A percentile compares a stretch with the other conserved stretches of the same genome.
Conservation (phyloP, 2,797 vertebrate species). For the Enteromius radiatus region DNA sequence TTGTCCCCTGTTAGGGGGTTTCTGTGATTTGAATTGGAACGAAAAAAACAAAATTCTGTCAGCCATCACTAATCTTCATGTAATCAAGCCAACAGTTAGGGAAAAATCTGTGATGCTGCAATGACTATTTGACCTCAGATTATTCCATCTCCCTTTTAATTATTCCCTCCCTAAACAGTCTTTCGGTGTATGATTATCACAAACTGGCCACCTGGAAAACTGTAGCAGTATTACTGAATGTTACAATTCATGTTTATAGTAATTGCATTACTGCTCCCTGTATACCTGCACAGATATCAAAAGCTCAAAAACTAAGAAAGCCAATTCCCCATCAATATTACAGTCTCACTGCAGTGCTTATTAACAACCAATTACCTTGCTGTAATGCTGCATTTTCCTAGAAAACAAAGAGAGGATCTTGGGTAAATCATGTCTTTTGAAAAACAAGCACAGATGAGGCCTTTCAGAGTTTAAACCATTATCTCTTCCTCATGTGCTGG, state of each 20-base stretch:
- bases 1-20: not conserved
- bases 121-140: slow-evolving; percentile 8
- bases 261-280: slow-evolving; percentile 22
- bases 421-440: not conserved
- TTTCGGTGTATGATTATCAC: slow-evolving; percentile 7
- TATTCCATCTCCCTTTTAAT: slow-evolving; percentile 4
- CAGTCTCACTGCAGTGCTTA: slow-evolving; percentile 1
- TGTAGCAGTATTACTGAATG: not conserved
- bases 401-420: not conserved
- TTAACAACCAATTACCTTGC: slow-evolving; percentile 8
- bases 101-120: slow-evolving; percentile 21
- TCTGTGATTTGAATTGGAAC: not conserved
- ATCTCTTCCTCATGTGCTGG: not conserved
- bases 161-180: not conserved
- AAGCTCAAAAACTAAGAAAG: slow-evolving; percentile 6
- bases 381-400: not conserved
- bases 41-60: not conserved
- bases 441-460: not conserved
- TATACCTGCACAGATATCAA: not conserved
- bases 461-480: not conserved
- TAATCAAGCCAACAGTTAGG: slow-evolving; percentile 28
- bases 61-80: slow-evolving; percentile 21
- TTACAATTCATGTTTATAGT: slow-evolving; percentile 20
- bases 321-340: slow-evolving; percentile 11
- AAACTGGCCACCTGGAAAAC: not conserved